Evolutionary conservation across 2,888 invertebrate genomes (phyloP), one percentile per base, ranked within the genome.

Genomic region (Zele albiditarsus): DNA sequence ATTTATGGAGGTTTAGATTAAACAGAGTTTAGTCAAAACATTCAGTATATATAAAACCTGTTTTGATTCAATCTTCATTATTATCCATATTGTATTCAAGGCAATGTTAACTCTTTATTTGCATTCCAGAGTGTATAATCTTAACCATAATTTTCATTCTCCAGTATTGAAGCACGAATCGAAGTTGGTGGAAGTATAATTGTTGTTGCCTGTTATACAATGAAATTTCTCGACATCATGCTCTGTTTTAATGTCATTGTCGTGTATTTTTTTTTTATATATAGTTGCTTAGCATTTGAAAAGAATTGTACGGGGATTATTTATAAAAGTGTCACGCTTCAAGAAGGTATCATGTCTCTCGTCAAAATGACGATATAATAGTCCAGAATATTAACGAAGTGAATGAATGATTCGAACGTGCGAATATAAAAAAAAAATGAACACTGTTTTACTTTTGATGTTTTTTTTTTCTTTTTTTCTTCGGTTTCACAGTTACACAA

Each of bases 401-500:
- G 27, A 60, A 60, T n/a, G 28, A 63, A 63, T 63, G 33, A 31
- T 33, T 5, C 20, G 20, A 31, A 31, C 5, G 31, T 33, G n/a
- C 6, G 31, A 72, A 31, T 67, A 57, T 63, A 67, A n/a, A n/a
- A 69, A n/a, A n/a, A n/a, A n/a, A n/a, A n/a, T n/a, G n/a, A n/a
- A n/a, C n/a, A n/a, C n/a, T n/a, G n/a, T n/a, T n/a, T n/a, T n/a
- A n/a, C n/a, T n/a, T n/a, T 46, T 16, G 12, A 72, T 62, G 57
- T 49, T 31, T n/a, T 60, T 33, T 66, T 57, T 62, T 42, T 57
- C 3, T 33, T 20, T 33, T 33, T 46, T 58, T 63, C 23, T 83
- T 1, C 80, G 82, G 49, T 53, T 38, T 70, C 74, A 63, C 73
- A 74, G 5, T 69, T 25, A 77, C 79, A 0, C 77, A 76, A 33